Evolutionary conservation across 2,797 vertebrate species (phyloP).

Genomic region (Myotis myotis): DNA sequence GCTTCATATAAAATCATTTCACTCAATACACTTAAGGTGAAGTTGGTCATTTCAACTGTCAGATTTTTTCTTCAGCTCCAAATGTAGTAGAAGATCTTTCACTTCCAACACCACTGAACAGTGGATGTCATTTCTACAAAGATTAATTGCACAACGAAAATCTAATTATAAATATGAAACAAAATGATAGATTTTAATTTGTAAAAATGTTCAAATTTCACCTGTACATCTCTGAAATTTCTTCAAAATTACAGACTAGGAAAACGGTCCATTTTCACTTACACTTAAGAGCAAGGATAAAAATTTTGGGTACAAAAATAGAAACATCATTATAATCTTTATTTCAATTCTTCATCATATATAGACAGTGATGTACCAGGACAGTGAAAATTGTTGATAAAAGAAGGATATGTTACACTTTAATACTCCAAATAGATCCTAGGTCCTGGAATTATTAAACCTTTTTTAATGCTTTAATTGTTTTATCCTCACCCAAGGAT

Average conservation of each 20-base stretch:
- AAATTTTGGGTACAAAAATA: neutral
- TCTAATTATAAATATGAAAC: constrained; percentile 26
- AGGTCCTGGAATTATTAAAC: neutral
- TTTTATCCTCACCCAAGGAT: neutral
- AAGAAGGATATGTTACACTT: neutral
- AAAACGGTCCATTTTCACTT: neutral
- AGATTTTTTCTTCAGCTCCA: neutral
- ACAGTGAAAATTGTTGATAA: neutral
- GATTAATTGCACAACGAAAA: neutral
- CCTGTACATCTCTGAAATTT: neutral
- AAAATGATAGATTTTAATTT: constrained; percentile 30
- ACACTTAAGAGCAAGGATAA: neutral
- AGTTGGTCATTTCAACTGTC: constrained; percentile 2
- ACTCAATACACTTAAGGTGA: constrained; percentile 8
- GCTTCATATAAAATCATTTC: constrained; percentile 51
- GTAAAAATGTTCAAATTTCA: neutral
- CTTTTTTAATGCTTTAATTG: neutral
- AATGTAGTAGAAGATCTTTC: constrained; percentile 9
- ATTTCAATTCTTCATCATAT: neutral
- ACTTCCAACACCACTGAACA: neutral
- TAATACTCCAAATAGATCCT: neutral
- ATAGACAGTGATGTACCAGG: neutral
- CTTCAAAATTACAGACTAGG: neutral
- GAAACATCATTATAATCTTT: neutral
- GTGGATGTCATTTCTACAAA: neutral